Conservation (phyloP, 92 coral and sea anemone species). For the Paragorgia papillata region DNA sequence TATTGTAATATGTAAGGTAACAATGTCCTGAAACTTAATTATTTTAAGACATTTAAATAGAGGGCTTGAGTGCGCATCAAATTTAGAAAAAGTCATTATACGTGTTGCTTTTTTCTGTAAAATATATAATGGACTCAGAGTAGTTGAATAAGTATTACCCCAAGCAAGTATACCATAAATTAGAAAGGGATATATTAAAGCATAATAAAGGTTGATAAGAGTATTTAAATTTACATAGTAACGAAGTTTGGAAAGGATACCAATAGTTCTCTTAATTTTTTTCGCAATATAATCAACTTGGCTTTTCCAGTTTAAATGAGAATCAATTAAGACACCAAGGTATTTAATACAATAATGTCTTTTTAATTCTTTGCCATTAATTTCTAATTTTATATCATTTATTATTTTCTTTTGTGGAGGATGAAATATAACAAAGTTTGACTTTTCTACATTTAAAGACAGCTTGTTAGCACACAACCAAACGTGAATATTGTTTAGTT, state of each 20-base stretch:
- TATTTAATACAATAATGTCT: not conserved
- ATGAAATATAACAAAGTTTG: too few relatives aligned
- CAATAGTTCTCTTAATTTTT: constrained; percentile 30
- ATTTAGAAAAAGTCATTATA: constrained; percentile 36
- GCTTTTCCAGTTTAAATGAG: constrained; percentile 27
- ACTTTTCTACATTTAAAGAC: constrained; percentile 23
- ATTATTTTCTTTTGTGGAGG: constrained; percentile 24
- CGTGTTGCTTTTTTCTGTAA: constrained; percentile 48
- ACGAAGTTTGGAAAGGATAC: constrained; percentile 25
- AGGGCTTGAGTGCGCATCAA: constrained; percentile 8
- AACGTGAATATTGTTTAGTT: constrained; percentile 17
- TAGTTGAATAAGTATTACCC: constrained; percentile 41
- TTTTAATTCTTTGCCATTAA: not conserved
- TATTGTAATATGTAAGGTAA: constrained; percentile 4
- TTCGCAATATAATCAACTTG: constrained; percentile 23
- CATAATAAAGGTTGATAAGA: constrained; percentile 29
- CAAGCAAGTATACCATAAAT: constrained; percentile 43
- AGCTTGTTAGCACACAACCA: constrained; percentile 50
- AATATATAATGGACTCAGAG: constrained; percentile 15
- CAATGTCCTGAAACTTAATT: constrained; percentile 15
- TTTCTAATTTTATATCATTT: not conserved
- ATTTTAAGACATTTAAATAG: constrained; percentile 7
- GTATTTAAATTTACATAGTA: constrained; percentile 23
- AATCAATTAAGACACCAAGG: too few relatives aligned
- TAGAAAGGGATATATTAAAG: constrained; percentile 43